Conservation (phyloP, 2,888 invertebrate genomes). For the Tuberolachnus salignus region DNA sequence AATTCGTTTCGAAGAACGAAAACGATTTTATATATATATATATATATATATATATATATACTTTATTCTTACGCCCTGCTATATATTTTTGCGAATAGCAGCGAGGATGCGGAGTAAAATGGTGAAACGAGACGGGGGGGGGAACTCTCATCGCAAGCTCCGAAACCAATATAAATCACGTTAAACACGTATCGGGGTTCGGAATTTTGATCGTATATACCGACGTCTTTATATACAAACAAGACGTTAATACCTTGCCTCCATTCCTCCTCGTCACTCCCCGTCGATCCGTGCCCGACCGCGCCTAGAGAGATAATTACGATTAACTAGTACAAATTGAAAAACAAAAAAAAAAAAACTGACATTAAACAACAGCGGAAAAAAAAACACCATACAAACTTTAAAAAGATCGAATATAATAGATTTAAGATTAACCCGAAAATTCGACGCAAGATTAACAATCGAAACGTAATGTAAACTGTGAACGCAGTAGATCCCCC, state of each 20-base stretch:
- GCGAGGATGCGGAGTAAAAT: too few relatives aligned
- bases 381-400: too few relatives aligned
- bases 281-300: background rate
- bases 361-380: too few relatives aligned
- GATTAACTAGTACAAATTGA: conserved; percentile 4
- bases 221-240: background rate
- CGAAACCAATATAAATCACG: conserved; percentile 39
- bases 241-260: background rate
- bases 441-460: too few relatives aligned
- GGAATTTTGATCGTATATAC: background rate
- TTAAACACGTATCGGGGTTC: conserved; percentile 28
- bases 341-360: too few relatives aligned
- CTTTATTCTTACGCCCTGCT: background rate
- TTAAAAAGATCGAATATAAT: too few relatives aligned
- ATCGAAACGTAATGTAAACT: too few relatives aligned
- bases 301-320: conserved; percentile 14
- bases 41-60: too few relatives aligned
- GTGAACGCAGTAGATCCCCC: too few relatives aligned
- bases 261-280: too few relatives aligned
- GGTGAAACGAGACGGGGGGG: too few relatives aligned
- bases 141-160: background rate
- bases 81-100: background rate
- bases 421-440: too few relatives aligned
- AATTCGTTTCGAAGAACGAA: conserved; percentile 31
- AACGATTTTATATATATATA: conserved; percentile 16